Evolutionary conservation across 2,888 invertebrate genomes (phyloP).

Genomic region (Polydrusus tereticollis): DNA sequence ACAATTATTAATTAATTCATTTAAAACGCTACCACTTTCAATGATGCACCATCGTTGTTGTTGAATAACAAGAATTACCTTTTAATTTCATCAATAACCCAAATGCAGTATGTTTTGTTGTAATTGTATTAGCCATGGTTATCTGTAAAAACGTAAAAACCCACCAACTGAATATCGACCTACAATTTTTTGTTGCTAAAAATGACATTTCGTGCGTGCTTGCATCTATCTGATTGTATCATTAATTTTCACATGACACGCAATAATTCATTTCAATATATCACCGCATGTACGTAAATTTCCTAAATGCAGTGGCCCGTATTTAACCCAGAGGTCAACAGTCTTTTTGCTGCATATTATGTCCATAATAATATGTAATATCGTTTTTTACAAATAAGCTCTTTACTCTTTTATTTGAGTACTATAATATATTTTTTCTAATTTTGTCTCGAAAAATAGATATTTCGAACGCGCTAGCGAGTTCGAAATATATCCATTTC

Average conservation of each 20-base stretch:
- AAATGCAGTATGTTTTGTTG: slow-evolving; percentile 15
- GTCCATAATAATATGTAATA: too few species aligned
- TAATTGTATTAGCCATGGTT: slow-evolving; percentile 34
- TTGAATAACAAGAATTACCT: too few species aligned
- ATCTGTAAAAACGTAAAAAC: slow-evolving; percentile 35
- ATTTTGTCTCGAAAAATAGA: too few species aligned
- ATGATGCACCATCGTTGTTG: too few species aligned
- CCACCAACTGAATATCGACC: slow-evolving; percentile 35
- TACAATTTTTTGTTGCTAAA: slow-evolving; percentile 41
- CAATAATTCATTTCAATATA: slow-evolving; percentile 44
- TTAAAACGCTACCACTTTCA: too few species aligned
- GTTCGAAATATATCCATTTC: too few species aligned
- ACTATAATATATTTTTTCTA: too few species aligned
- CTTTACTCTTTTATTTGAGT: too few species aligned
- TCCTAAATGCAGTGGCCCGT: slow-evolving; percentile 28
- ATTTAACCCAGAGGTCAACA: neutral
- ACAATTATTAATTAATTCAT: too few species aligned
- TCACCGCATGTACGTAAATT: slow-evolving; percentile 29
- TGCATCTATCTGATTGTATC: slow-evolving; percentile 47
- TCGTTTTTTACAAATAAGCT: too few species aligned
- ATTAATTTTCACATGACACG: slow-evolving; percentile 47
- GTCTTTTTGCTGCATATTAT: neutral
- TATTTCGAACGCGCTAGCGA: too few species aligned
- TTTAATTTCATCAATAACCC: neutral
- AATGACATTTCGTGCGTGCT: slow-evolving; percentile 46